These are phyloP conservation scores for Heteromyza rotundicornis DNA, from an alignment of 2,888 invertebrate genomes.

Conservation along the genomic window DNA sequence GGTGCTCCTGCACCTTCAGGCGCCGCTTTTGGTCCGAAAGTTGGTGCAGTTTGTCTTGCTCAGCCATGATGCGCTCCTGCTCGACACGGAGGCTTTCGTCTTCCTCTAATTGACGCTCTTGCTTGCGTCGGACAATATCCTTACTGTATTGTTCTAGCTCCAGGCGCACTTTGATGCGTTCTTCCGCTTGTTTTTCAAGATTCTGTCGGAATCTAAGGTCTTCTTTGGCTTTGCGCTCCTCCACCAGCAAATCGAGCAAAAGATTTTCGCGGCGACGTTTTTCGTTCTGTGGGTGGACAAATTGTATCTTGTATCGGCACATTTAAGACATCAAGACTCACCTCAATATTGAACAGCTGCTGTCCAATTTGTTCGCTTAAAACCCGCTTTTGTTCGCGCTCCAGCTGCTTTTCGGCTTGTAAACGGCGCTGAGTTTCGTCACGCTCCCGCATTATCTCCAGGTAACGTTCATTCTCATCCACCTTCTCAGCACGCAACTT, in stretches of 20 bases:
- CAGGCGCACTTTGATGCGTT: neutral
- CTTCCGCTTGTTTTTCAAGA: constrained; percentile 49
- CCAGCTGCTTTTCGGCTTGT: constrained; percentile 17
- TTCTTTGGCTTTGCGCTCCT: constrained; percentile 63
- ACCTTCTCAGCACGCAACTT: constrained; percentile 21
- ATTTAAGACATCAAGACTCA: too few relatives aligned
- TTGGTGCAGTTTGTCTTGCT: neutral
- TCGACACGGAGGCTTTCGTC: neutral
- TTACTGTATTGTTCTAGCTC: neutral
- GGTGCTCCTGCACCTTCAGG: neutral
- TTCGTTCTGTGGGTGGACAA: constrained; percentile 38
- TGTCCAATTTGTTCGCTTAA: constrained; percentile 33
- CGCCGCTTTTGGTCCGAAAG: neutral
- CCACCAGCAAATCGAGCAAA: constrained; percentile 61
- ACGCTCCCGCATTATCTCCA: constrained; percentile 27
- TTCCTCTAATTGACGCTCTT: neutral
- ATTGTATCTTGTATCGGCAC: too few relatives aligned
- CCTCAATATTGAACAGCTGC: constrained; percentile 25
- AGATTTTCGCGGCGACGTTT: constrained; percentile 58
- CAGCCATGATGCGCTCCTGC: neutral
- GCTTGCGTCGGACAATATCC: neutral
- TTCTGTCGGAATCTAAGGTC: constrained; percentile 58
- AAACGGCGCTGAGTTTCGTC: constrained; percentile 22
- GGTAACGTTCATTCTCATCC: constrained; percentile 25
- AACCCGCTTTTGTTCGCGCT: constrained; percentile 21